Base-by-base conservation (phyloP, 2,888 invertebrate species). In the Melitaea athalia region DNA sequence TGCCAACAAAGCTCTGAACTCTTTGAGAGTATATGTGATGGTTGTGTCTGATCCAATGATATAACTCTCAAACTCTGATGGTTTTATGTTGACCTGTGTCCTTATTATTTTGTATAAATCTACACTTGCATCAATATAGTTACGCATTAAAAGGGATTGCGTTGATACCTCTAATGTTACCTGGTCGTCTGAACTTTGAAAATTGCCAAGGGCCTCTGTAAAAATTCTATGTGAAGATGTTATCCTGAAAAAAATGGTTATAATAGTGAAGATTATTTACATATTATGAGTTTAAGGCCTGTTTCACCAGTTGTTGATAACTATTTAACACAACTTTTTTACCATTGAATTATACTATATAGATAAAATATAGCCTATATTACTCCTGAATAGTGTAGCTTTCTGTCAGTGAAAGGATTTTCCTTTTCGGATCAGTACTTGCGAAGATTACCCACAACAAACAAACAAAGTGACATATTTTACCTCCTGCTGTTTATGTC, bases 11-110 rank as follows among this genome's bases (percentile, higher is more conserved):
- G 98, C 97, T 82, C 95, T 92, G 67, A 98, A 95, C 81, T 98
- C 98, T 85, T 96, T 97, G 63, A 98, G 88, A 72, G 97, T 96
- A 86, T 98, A 98, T 74, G 98, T 98, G 43, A 98, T 94, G 31
- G 94, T 93, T 0, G 96, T 94, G 76, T 96, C 95, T 64, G 93
- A 85, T 0, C 88, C 93, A 76, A 97, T 94, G 68, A 85, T 86
- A 79, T 95, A 97, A 63, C 92, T 91, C 70, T 95, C 95, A 93
- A 97, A 97, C 85, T 97, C 97, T 57, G 94, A 93, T 4, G 94
- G 91, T 73, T 95, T 95, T 43, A 98, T 87, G 66, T 93, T 95
- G 31, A 98, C 89, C 83, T 97, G 97, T 1, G 98, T 97, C 73
- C 96, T 93, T 81, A 97, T 95, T 67, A 95, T 94, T 85, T 95